phyloP scores from a whole-genome alignment of 1,140 invertebrate species.

The Dinoponera quadriceps region DNA sequence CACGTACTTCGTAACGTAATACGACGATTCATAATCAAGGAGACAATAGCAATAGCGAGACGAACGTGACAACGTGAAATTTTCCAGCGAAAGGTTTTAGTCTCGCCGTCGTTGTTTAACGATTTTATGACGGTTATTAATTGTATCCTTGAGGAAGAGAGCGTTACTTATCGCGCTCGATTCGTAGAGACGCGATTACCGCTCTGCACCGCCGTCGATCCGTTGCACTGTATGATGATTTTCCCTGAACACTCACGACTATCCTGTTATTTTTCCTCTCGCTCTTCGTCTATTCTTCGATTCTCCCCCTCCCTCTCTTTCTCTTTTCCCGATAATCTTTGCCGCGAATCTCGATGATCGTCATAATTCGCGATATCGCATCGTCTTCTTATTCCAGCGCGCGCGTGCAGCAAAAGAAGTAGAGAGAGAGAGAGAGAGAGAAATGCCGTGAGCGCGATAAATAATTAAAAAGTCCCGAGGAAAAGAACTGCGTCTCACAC shows the following conservation, averaged over 20 bases:
- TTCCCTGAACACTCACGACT: background rate
- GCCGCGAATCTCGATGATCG: conserved; percentile 37
- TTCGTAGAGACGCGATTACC: no score
- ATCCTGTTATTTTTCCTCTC: background rate
- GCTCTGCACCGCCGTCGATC: no score
- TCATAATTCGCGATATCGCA: conserved; percentile 35
- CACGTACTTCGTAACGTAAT: background rate
- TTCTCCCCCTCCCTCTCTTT: no score
- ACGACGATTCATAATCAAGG: conserved; percentile 13
- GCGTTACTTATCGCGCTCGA: background rate
- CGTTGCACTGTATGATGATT: background rate
- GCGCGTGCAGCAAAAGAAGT: conserved; percentile 40
- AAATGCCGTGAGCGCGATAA: conserved; percentile 23
- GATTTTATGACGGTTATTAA: conserved; percentile 37
- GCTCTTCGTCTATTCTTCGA: background rate
- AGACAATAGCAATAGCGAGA: background rate
- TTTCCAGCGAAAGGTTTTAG: conserved; percentile 46
- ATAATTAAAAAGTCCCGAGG: conserved; percentile 63
- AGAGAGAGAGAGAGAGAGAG: conserved; percentile 11
- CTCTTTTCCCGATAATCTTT: background rate
- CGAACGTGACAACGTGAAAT: conserved; percentile 1
- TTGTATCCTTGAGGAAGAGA: conserved; percentile 27
- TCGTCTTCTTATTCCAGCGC: conserved; percentile 27
- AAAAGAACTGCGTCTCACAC: conserved; percentile 23
- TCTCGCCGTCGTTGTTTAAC: conserved; percentile 26